Evolutionary conservation across 2,888 invertebrate species (phyloP).

Genomic region (Allygus modestus): DNA sequence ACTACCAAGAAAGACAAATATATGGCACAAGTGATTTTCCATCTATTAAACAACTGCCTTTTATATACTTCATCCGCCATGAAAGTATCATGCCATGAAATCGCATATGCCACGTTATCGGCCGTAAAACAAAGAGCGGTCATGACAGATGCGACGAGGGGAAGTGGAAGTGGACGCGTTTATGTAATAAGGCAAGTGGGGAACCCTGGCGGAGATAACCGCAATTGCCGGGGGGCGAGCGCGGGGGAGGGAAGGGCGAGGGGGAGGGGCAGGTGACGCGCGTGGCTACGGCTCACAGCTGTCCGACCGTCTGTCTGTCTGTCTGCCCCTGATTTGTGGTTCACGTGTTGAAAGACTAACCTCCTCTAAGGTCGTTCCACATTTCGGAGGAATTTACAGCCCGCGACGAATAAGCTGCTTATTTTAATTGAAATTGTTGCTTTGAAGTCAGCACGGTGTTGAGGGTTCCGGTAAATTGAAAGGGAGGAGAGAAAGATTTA

Average conservation of each 20-base stretch:
- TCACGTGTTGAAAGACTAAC: constrained; percentile 25
- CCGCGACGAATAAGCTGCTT: background rate
- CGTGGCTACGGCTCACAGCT: constrained; percentile 36
- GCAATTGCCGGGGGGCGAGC: constrained; percentile 14
- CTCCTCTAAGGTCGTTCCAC: background rate
- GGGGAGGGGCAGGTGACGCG: constrained; percentile 50
- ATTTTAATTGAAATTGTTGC: constrained; percentile 21
- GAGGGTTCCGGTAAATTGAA: constrained; percentile 14
- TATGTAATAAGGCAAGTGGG: constrained; percentile 43
- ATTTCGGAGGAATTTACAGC: constrained; percentile 6
- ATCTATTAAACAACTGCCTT: no score
- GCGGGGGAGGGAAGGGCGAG: background rate
- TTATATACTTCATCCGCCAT: no score
- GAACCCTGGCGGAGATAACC: constrained; percentile 39
- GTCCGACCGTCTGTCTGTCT: constrained; percentile 41
- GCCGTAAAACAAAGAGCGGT: no score
- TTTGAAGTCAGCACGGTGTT: background rate
- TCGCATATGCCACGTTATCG: no score
- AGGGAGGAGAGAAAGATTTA: background rate
- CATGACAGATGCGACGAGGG: background rate
- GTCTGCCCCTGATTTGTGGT: constrained; percentile 51
- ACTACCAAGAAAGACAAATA: no score
- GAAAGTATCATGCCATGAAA: no score
- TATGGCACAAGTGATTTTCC: no score
- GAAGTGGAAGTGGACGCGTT: constrained; percentile 47